Base-by-base conservation (phyloP, 1,140 invertebrate genomes). In the Pogonognathellus flavescens region DNA sequence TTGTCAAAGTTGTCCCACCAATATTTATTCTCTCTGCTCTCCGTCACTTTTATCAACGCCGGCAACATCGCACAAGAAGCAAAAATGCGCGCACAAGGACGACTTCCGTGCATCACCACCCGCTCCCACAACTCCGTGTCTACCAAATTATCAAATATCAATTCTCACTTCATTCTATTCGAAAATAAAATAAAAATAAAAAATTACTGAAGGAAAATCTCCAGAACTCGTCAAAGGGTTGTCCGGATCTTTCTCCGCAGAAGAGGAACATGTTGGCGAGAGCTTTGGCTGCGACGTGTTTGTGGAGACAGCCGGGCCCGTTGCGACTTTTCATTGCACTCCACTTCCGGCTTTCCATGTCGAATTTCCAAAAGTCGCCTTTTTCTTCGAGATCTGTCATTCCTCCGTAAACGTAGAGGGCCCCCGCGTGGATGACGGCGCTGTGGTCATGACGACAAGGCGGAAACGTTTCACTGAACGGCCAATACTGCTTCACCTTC, bases 391-490 rank as follows among this genome's bases (percentile, higher is more conserved):
- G 92, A 91, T 97, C 95, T 72, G 94, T 95, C 95, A 96, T 96
- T 0, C 97, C 97, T 6, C 96, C 97, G 90, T 96, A 97, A 89
- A 97, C 92, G 93, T 95, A 97, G 93, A 97, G 95, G 0, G 93
- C 92, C 76, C 93, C 93, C 66, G 94, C 94, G 89, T 96, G 94
- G 16, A 97, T 91, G 10, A 97, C 94, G 0, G 95, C 95, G 0
- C 95, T 95, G 91, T 97, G 96, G 89, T 95, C 95, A 91, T 97
- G 96, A 55, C 96, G 92, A 8, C 94, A 93, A 1, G 83, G 41
- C 0, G 87, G 85, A 14, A 55, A 52, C 0, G 57, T n/a, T n/a
- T 31, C 59, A 11, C 53, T 55, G 20, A 31, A 82, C 25, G 18
- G 55, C 86, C 86, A 87, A 20, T 20, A 82, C 22, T 52, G 81